Base-by-base conservation (phyloP, 2,797 vertebrate genomes). In the Falco columbarius region DNA sequence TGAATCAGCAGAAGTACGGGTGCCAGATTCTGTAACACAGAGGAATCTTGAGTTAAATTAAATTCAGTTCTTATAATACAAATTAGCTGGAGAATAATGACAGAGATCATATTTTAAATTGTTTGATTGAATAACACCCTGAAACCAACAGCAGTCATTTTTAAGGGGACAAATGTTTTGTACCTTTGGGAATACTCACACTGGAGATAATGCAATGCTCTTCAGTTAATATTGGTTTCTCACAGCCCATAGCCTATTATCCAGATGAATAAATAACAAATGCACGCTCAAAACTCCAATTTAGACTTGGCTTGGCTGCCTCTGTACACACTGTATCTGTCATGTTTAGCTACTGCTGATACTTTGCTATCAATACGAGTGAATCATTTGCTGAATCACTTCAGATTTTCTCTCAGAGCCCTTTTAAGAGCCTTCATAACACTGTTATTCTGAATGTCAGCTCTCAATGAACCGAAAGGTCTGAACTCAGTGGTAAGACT, bases 331-430 rank as follows among this genome's bases (percentile, higher is more conserved):
- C n/a, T 92, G 79, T 86, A 85, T 87, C 86, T 96, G 94, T 95
- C 80, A 82, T 86, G 73, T 88, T 97, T 90, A 96, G 61, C 74
- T 96, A 70, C 65, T 92, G 74, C 55, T 92, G 89, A 52, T 96
- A 73, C 87, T 97, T 96, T 96, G 84, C 89, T 95, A 94, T 91
- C 93, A 96, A 91, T 94, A 86, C 42, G 74, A 95, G 47, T 96
- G 95, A 97, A 89, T 97, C 95, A 96, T 91, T 42, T 30, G 89
- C 93, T 96, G 95, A 97, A 96, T 97, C 95, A 96, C 71, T 96
- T 96, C 75, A 90, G 71, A 72, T 85, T 93, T 97, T 93, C 55
- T 95, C 79, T 93, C 44, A 47, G 71, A 95, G 47, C 47, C 90
- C 54, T 94, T 97, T 93, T 56, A 84, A 94, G 86, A 93, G 21